Evolutionary conservation across 2,888 invertebrate species (phyloP), one percentile per base, ranked within the genome.

Genomic region (Heliconius erato): DNA sequence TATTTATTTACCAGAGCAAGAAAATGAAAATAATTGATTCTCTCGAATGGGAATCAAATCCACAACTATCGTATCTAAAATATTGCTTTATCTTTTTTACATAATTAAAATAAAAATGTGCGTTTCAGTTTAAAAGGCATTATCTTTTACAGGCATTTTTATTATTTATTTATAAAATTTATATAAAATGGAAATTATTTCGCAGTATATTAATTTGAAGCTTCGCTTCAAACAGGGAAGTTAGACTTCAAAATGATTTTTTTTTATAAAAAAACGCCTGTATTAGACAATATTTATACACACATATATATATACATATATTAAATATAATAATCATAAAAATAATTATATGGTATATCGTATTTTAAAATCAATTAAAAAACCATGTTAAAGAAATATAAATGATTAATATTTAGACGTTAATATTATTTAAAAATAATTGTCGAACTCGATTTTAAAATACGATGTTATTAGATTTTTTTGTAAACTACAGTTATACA

Each of bases 401-500:
- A 23, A 40, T 40, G n/a, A 71, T 71, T 71, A 23, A 28, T 23
- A 12, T 59, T 28, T 14, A 59, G 32, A 59, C 12, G 59, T 67
- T 32, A 49, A 74, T 74, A 65, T 7, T n/a, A 49, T 32, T 32
- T n/a, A 78, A 63, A 59, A 40, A 54, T 74, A 74, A 59, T 69
- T 44, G 28, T 67, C 65, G 3, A 35, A 40, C n/a, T 28, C 32
- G 67, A 71, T 49, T 79, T 74, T 40, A 71, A 59, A 65, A 71
- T 74, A 84, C 72, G 72, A 72, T 19, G 16, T 49, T 16, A 32
- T 40, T 35, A 59, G 59, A 74, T 16, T 59, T 28, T 40, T n/a
- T 32, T 68, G 28, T 54, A 71, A 69, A 78, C 81, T 81, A 81
- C 71, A n/a, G 81, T 77, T 81, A 84, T 63, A 76, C 76, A 76